phyloP scores from a whole-genome alignment of 2,113 vertebrate species.

The Phylloscopus trochiloides region DNA sequence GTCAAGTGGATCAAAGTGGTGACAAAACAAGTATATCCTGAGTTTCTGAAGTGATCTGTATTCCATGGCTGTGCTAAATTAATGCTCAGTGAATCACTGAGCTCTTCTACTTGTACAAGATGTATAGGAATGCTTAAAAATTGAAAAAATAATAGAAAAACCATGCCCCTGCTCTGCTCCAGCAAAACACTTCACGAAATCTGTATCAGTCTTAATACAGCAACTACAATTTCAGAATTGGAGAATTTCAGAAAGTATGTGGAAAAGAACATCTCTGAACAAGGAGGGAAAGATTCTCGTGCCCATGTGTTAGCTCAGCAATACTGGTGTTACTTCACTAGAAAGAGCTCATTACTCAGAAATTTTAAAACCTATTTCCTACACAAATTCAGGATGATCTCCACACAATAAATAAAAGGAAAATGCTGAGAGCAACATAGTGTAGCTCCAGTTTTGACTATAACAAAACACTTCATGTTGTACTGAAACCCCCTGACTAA shows the following conservation, averaged over 20 bases:
- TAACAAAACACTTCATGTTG: not conserved
- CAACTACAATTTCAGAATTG: not conserved
- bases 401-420: not conserved
- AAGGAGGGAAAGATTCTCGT: not conserved
- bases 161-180: not conserved
- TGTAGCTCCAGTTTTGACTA: not conserved
- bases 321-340: not conserved
- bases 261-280: not conserved
- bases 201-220: not conserved
- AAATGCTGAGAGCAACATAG: accelerated
- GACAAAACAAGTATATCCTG: not conserved
- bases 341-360: not conserved
- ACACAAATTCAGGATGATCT: not conserved
- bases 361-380: not conserved
- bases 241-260: not conserved
- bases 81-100: not conserved
- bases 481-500: not conserved
- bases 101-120: not conserved
- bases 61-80: not conserved
- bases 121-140: not conserved
- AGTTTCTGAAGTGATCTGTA: not conserved
- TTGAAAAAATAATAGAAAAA: not conserved
- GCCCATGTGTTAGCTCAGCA: not conserved
- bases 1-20: not conserved
- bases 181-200: not conserved